Evolutionary conservation across 2,797 vertebrate genomes (phyloP).

Genomic region (Gallinago nigripennis): DNA sequence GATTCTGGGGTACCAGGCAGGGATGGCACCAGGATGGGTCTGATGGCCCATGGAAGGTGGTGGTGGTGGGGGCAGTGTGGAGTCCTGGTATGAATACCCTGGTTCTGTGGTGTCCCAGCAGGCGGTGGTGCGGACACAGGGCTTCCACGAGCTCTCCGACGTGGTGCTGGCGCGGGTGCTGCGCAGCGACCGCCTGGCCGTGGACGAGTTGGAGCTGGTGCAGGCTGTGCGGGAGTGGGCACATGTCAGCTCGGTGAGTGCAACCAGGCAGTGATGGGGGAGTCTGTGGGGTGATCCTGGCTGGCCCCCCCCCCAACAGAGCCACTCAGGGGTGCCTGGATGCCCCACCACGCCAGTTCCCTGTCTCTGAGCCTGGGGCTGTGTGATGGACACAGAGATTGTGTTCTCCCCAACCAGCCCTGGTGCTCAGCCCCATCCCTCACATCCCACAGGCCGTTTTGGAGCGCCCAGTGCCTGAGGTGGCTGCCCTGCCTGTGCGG

Average conservation of each 20-base stretch:
- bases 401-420: too few relatives aligned
- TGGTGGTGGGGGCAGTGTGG: too few relatives aligned
- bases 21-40: not conserved
- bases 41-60: accelerated
- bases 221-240: constrained; percentile 77
- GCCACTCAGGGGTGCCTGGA: not conserved
- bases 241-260: constrained; percentile 78
- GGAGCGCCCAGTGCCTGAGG: constrained; percentile 68
- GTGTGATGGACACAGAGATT: not conserved
- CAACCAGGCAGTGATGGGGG: accelerated
- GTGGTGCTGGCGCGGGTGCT: constrained; percentile 67
- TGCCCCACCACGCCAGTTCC: not conserved
- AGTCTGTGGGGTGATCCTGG: too few relatives aligned
- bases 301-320: not conserved
- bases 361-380: not conserved
- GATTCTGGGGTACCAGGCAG: not conserved
- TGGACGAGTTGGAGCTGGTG: constrained; percentile 76
- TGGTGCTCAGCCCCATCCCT: not conserved
- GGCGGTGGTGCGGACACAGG: constrained; percentile 73
- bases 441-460: constrained; percentile 69
- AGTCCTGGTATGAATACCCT: accelerated
- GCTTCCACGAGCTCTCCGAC: constrained; percentile 78
- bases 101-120: not conserved
- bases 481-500: constrained; percentile 68
- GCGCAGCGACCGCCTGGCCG: constrained; percentile 68